Evolutionary conservation across 92 coral and sea anemone species (phyloP).

Genomic region (Palythoa grandis): DNA sequence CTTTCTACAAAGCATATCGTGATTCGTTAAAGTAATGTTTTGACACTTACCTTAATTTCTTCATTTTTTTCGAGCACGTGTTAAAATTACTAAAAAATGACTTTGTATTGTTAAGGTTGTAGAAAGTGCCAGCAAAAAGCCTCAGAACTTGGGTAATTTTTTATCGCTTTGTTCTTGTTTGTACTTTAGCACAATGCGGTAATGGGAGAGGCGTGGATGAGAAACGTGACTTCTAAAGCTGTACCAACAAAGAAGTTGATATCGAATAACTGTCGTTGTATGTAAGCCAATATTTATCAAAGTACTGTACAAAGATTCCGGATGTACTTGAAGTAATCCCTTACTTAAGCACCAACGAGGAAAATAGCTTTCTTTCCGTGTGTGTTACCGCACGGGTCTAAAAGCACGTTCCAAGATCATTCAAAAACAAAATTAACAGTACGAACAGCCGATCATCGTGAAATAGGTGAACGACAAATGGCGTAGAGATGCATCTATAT

Average conservation of each 20-base stretch:
- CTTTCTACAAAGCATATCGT: not conserved
- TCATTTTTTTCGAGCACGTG: not conserved
- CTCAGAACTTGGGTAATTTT: not conserved
- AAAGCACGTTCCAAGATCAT: conserved; percentile 30
- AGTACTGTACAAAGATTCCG: conserved; percentile 48
- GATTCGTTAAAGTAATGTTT: conserved; percentile 17
- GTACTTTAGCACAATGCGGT: not conserved
- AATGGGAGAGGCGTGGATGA: not conserved
- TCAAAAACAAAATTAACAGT: not conserved
- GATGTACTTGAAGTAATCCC: conserved; percentile 46
- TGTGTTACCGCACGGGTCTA: not conserved
- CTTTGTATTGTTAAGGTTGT: not conserved
- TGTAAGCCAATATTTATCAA: conserved; percentile 39
- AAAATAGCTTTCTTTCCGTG: conserved; percentile 34
- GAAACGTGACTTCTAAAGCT: conserved; percentile 41
- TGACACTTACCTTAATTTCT: not conserved
- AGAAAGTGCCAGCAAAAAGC: not conserved
- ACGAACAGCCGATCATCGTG: not conserved
- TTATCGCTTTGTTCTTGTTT: not conserved
- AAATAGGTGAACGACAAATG: not conserved
- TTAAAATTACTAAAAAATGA: conserved; percentile 1
- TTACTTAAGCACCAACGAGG: conserved; percentile 27
- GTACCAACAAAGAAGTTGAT: conserved; percentile 1
- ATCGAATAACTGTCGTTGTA: conserved; percentile 27
- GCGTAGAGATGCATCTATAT: not conserved